A percentile compares a stretch with the other conserved stretches of the same genome.
phyloP scores from a whole-genome alignment of 1,140 invertebrate species.

The Drosophila lowei region DNA sequence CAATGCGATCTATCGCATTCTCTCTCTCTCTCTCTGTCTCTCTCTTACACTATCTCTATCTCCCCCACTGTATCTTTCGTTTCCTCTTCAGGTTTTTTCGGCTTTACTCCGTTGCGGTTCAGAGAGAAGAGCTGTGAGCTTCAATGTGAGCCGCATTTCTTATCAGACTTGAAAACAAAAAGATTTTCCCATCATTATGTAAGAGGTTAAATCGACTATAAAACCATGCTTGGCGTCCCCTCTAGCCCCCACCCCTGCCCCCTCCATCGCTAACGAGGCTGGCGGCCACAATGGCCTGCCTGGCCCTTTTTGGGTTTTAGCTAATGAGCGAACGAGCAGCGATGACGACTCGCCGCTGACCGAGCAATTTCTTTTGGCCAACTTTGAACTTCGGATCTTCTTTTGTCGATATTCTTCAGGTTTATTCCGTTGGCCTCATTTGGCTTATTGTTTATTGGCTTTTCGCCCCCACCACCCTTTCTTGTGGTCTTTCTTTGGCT shows the following conservation, averaged over 20 bases:
- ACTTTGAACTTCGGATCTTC: conserved; percentile 58
- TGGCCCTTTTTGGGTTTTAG: conserved; percentile 20
- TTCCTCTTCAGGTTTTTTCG: neutral
- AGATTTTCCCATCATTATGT: conserved; percentile 77
- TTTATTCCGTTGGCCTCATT: conserved; percentile 46
- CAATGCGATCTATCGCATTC: conserved; percentile 2
- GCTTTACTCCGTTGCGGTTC: conserved; percentile 1
- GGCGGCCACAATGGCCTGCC: conserved; percentile 15
- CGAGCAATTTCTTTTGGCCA: conserved; percentile 67
- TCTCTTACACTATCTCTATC: neutral
- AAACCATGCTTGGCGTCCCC: conserved; percentile 33
- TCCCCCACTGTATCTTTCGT: too few species aligned
- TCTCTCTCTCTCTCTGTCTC: neutral
- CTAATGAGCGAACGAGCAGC: conserved; percentile 54
- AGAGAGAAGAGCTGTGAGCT: neutral
- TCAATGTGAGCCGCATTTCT: conserved; percentile 48
- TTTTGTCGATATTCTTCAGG: neutral
- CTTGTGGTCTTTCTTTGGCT: conserved; percentile 33
- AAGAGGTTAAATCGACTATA: conserved; percentile 34
- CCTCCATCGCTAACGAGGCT: conserved; percentile 25
- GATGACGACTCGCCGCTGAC: conserved; percentile 31
- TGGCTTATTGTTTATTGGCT: conserved; percentile 55
- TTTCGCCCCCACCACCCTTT: conserved; percentile 13
- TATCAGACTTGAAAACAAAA: conserved; percentile 51
- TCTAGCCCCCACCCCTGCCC: too few species aligned